Conservation (phyloP, 2,888 invertebrate genomes). For the Coleophora flavipennella region DNA sequence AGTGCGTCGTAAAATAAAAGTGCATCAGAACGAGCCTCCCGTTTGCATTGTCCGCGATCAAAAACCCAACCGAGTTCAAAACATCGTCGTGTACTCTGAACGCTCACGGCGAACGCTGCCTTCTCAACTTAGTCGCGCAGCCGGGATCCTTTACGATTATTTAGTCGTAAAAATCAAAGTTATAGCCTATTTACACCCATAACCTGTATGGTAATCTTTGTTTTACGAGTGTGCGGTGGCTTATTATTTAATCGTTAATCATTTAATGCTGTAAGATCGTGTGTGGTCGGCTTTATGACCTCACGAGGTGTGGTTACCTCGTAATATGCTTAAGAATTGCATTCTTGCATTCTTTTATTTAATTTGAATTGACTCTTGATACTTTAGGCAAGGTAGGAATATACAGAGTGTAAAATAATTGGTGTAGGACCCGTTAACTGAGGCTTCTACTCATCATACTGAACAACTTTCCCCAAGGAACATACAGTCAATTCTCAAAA, state of each 20-base stretch:
- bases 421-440: no score
- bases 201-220: constrained; percentile 72
- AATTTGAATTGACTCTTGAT: no score
- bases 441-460: no score
- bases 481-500: no score
- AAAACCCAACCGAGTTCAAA: constrained; percentile 42
- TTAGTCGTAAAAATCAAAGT: constrained; percentile 75
- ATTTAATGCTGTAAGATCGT: constrained; percentile 56
- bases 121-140: constrained; percentile 38
- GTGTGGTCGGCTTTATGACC: constrained; percentile 43
- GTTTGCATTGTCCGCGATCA: constrained; percentile 66
- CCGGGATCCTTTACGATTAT: constrained; percentile 73
- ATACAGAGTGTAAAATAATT: no score
- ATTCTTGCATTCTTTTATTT: no score
- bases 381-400: no score
- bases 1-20: constrained; percentile 69
- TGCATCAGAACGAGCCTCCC: constrained; percentile 63
- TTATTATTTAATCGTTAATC: constrained; percentile 70
- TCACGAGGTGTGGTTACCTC: not conserved
- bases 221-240: constrained; percentile 66
- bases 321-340: no score
- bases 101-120: constrained; percentile 19
- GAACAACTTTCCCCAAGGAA: no score
- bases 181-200: constrained; percentile 71
- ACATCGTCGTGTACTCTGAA: constrained; percentile 18